Base-by-base conservation (phyloP, 1,140 invertebrate genomes). In the Saccostrea echinata region DNA sequence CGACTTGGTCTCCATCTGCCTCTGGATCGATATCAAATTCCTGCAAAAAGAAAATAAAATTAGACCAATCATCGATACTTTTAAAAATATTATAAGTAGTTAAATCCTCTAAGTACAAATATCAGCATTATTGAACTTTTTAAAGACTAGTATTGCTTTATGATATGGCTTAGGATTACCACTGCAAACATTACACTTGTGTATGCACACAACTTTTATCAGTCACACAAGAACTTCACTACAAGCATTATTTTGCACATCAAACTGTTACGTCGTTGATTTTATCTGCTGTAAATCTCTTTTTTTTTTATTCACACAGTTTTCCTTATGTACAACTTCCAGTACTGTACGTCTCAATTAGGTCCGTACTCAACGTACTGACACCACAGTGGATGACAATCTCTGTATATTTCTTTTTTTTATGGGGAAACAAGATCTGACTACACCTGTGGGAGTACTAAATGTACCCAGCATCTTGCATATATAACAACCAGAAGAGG, bases 11-110 rank as follows among this genome's bases (percentile, higher is more conserved):
- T 11, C 92, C 92, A 86, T 93, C 93, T 53, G 90, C 91, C 51
- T 94, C 94, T 57, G 93, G 93, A 89, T 94, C 94, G 88, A 94
- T 94, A 84, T 94, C 94, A 90, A 94, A 94, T 30, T 94, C 94
- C 94, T 94, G 89, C n/a, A 91, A 91, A 85, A 86, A 86, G 87
- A 91, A 87, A 43, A 43, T 0, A 6, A 43, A 9, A 43, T 43
- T 43, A 43, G 43, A 43, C 43, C 43, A 43, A 43, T 43, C 43
- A 43, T 43, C 9, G 43, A 43, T 43, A 43, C 9, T 43, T 43
- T 43, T 43, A 43, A 43, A 9, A 43, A 43, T 43, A 4, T 43
- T 43, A 43, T 6, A n/a, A n/a, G n/a, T n/a, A n/a, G n/a, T n/a
- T n/a, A n/a, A n/a, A n/a, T 43, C 43, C 43, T 43, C 43, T 43